Evolutionary conservation across 2,797 vertebrate species (phyloP).

Genomic region (Eidolon dupreanum): DNA sequence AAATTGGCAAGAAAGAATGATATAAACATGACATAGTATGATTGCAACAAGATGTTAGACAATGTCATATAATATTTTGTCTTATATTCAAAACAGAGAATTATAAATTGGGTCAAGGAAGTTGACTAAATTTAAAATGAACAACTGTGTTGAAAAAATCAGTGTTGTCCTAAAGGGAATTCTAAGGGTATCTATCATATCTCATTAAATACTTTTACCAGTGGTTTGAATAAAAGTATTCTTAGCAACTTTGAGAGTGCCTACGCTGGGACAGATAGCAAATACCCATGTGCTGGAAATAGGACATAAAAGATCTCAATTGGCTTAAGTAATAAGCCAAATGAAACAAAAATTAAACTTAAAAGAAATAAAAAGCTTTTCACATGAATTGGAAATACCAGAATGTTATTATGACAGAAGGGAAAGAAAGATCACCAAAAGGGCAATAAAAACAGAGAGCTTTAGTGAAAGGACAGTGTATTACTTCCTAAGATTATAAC

Average conservation of each 20-base stretch:
- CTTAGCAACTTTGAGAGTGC: background rate
- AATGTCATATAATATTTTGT: conserved; percentile 1
- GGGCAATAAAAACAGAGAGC: background rate
- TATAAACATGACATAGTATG: background rate
- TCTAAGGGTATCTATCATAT: background rate
- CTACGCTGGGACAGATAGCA: background rate
- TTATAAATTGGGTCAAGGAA: background rate
- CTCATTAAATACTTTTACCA: background rate
- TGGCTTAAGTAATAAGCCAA: conserved; percentile 43
- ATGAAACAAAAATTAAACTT: conserved; percentile 42
- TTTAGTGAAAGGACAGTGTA: background rate
- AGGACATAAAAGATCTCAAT: background rate
- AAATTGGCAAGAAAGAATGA: background rate
- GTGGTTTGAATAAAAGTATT: background rate
- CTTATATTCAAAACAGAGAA: background rate
- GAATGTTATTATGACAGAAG: background rate
- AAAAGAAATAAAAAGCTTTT: conserved; percentile 27
- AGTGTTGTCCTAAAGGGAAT: background rate
- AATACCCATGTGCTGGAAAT: background rate
- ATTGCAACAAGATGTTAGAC: conserved; percentile 24
- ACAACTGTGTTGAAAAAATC: background rate
- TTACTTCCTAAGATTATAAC: background rate
- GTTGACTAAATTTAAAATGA: background rate
- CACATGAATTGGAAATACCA: background rate
- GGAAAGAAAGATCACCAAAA: background rate